A percentile compares a stretch with the other conserved stretches of the same genome.
Evolutionary conservation across 2,113 vertebrate species (phyloP).

Genomic region (Ptyas mucosa): DNA sequence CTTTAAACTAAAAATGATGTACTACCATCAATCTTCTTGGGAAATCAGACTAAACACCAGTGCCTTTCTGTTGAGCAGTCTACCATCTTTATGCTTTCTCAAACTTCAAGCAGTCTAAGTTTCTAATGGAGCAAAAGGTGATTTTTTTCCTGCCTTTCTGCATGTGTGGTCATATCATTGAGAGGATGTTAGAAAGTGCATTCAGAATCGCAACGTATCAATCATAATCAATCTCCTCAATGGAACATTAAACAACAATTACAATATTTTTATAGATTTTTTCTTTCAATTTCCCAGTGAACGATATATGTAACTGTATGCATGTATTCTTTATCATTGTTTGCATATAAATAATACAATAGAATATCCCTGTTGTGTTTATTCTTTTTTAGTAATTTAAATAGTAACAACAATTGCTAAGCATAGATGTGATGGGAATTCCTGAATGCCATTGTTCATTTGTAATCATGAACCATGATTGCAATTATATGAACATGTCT

Average conservation of each 20-base stretch:
- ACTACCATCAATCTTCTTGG: slow-evolving; percentile 70
- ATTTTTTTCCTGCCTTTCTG: slow-evolving; percentile 77
- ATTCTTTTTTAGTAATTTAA: neutral
- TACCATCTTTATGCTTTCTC: slow-evolving; percentile 99
- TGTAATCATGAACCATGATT: neutral
- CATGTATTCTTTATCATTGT: slow-evolving; percentile 4
- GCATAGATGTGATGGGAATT: neutral
- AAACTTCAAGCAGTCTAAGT: slow-evolving; percentile 98
- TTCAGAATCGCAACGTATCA: slow-evolving; percentile 46
- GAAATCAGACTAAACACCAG: slow-evolving; percentile 84
- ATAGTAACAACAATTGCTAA: slow-evolving; percentile 5
- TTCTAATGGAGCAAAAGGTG: slow-evolving; percentile 94
- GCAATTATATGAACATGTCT: neutral
- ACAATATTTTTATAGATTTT: neutral
- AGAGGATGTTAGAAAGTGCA: slow-evolving; percentile 42
- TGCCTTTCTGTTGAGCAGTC: slow-evolving; percentile 95
- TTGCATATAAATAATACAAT: slow-evolving; percentile 6
- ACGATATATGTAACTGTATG: neutral
- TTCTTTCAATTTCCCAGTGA: slow-evolving; percentile 11
- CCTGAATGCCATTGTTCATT: neutral
- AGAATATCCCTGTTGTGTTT: slow-evolving; percentile 4
- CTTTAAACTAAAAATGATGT: slow-evolving; percentile 67
- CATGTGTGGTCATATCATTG: slow-evolving; percentile 63
- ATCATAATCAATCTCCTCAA: slow-evolving; percentile 28
- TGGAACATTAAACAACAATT: neutral